phyloP scores from a whole-genome alignment of 2,113 vertebrate genomes.

The Heterotis niloticus region DNA sequence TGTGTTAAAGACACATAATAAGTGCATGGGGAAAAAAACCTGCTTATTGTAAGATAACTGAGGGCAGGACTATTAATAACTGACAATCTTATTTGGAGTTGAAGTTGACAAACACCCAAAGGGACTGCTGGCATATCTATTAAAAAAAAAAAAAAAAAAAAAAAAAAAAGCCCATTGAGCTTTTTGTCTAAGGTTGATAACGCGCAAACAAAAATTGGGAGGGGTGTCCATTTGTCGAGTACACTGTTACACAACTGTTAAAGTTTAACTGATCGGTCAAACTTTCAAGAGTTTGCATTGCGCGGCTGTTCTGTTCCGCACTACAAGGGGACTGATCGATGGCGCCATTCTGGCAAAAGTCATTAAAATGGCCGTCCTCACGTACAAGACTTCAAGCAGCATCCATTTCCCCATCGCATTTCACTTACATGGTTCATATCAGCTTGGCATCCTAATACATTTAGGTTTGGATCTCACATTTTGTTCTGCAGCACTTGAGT shows the following conservation, averaged over 20 bases:
- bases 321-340: no score
- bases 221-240: constrained; percentile 11
- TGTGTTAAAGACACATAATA: not conserved
- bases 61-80: not conserved
- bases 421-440: not conserved
- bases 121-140: not conserved
- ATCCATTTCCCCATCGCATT: not conserved
- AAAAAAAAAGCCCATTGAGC: not conserved
- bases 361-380: no score
- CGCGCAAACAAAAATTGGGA: constrained; percentile 28
- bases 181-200: constrained; percentile 20
- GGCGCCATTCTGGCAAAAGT: not conserved
- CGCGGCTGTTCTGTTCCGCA: no score
- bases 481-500: not conserved
- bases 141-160: not conserved
- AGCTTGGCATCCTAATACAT: not conserved
- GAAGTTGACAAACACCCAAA: not conserved
- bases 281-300: not conserved
- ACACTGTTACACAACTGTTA: constrained; percentile 35
- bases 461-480: not conserved
- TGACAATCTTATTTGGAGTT: not conserved
- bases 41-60: not conserved
- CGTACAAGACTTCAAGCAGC: no score
- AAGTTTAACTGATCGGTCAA: constrained; percentile 37
- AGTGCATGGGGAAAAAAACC: not conserved